Conservation (phyloP, 1,140 invertebrate genomes). For the Augochlora pura region DNA sequence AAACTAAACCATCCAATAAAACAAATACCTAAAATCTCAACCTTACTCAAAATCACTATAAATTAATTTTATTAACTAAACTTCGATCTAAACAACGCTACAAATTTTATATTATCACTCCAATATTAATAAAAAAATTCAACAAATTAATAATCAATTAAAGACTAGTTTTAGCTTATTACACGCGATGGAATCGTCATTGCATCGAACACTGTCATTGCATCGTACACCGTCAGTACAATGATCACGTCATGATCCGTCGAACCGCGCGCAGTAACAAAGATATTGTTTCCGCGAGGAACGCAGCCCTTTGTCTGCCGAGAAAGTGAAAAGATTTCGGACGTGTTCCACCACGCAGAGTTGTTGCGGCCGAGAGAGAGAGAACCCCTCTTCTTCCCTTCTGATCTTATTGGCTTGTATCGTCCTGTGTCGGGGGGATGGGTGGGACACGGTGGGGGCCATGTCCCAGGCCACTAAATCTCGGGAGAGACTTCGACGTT, state of each 20-base stretch:
- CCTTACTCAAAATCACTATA: too few species aligned
- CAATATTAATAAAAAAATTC: too few species aligned
- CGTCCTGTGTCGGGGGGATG: not conserved
- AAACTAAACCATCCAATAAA: too few species aligned
- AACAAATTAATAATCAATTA: too few species aligned
- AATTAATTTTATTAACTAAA: too few species aligned
- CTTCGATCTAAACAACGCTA: too few species aligned
- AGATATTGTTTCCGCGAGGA: constrained; percentile 14
- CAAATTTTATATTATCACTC: too few species aligned
- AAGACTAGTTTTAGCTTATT: too few species aligned
- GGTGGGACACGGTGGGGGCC: constrained; percentile 1
- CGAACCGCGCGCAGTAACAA: not conserved
- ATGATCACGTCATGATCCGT: not conserved
- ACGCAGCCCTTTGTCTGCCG: constrained; percentile 10
- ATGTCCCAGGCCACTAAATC: constrained; percentile 54
- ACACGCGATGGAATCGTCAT: too few species aligned
- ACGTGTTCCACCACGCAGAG: constrained; percentile 31
- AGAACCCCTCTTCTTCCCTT: constrained; percentile 31
- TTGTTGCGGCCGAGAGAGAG: constrained; percentile 32
- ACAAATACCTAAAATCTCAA: too few species aligned
- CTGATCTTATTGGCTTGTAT: constrained; percentile 49
- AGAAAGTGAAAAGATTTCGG: constrained; percentile 39
- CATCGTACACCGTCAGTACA: not conserved
- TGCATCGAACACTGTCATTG: not conserved
- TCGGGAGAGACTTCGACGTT: constrained; percentile 52